Evolutionary conservation across 35 echinoderm and acorn worm genomes (phyloP), one percentile per base, ranked within the genome.

Genomic region (Eucidaris tribuloides): DNA sequence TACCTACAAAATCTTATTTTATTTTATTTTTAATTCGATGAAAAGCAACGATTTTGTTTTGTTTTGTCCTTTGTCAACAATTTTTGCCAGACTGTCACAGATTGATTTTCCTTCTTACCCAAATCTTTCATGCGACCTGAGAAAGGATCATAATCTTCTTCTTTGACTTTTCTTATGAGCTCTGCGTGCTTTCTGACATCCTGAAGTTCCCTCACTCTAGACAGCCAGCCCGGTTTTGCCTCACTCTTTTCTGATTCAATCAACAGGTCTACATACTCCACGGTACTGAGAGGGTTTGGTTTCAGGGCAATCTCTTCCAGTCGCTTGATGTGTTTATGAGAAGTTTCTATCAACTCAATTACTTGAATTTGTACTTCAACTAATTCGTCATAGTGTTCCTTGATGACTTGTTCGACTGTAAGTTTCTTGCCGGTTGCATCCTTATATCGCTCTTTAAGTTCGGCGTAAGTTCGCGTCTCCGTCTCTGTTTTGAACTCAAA

Each of bases 341-440:
- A 40, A 29, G 43, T 61, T 19, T 82, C 79, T 15, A 79, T 89
- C 28, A 65, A 43, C 31, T 58, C 80, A 61, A 89, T n/a, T 55
- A 89, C 87, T 18, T 66, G 31, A 34, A 65, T 25, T 43, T 89
- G 87, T 1, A 83, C 79, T 0, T n/a, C 42, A 25, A 82, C 58
- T 42, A 89, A 89, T 19, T 89, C 87, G 22, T 89, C 79, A 18
- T 37, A 40, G 50, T 82, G 76, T 78, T 90, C 84, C 3, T 77
- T 55, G 5, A 90, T 78, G 4, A 90, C 25, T 45, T 90, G 64
- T 32, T 90, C 88, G 15, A 64, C 88, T 3, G 88, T 83, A 4
- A 90, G 60, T 71, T 90, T 90, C 55, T 60, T 46, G 25, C 88
- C 88, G 1, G 40, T 84, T 0, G 88, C 88, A 20, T 85, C 88